Evolutionary conservation across 30 jellyfish, hydroid and myxozoan genomes (phyloP).

Genomic region (Phacellophora camtschatica): DNA sequence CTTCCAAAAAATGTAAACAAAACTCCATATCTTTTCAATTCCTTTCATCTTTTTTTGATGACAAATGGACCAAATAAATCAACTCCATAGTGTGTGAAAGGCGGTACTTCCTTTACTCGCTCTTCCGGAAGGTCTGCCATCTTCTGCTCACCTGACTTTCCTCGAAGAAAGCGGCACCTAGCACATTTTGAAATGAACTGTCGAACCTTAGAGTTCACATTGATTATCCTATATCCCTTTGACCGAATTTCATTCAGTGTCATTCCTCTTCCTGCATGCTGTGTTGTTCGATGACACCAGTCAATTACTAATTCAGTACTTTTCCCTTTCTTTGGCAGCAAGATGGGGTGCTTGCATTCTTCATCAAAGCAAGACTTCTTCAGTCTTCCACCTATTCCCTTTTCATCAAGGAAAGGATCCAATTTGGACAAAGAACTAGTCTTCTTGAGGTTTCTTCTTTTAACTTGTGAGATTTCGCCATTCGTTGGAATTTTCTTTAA

Average conservation of each 20-base stretch:
- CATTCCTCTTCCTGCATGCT: slow-evolving; percentile 29
- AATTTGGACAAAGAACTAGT: slow-evolving; percentile 2
- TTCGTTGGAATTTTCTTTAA: slow-evolving; percentile 1
- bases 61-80: not conserved
- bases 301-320: not conserved
- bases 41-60: slow-evolving; percentile 19
- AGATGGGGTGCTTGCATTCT: slow-evolving; percentile 16
- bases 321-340: slow-evolving; percentile 18
- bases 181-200: slow-evolving; percentile 26
- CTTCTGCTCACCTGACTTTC: slow-evolving; percentile 1
- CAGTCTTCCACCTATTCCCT: slow-evolving; percentile 19
- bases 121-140: slow-evolving; percentile 49
- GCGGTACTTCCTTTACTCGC: slow-evolving; percentile 26
- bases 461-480: not conserved
- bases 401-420: slow-evolving; percentile 27
- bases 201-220: slow-evolving; percentile 9
- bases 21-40: slow-evolving; percentile 12
- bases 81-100: slow-evolving; percentile 37
- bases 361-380: not conserved
- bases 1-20: slow-evolving; percentile 15
- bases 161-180: slow-evolving; percentile 21
- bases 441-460: slow-evolving; percentile 11
- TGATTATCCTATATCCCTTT: slow-evolving; percentile 22
- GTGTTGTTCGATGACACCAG: slow-evolving; percentile 5
- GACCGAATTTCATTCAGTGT: slow-evolving; percentile 7